Evolutionary conservation across 2,888 invertebrate genomes (phyloP).

Genomic region (Drosophila subsilvestris): DNA sequence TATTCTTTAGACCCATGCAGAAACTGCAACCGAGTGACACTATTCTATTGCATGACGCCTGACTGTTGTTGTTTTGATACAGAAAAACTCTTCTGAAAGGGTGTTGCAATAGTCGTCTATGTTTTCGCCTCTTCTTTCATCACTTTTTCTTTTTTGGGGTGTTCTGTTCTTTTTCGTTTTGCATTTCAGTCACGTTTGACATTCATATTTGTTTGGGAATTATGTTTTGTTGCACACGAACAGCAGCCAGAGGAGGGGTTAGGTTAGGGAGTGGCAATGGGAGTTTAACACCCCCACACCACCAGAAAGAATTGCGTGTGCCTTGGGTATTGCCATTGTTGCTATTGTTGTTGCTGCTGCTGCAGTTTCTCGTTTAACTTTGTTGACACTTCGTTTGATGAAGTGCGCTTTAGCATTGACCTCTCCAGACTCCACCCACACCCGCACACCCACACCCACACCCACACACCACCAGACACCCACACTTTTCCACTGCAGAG

Average conservation of each 20-base stretch:
- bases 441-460: background rate
- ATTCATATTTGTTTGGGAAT: conserved; percentile 71
- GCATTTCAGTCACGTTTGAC: conserved; percentile 80
- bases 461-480: background rate
- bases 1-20: too few species aligned
- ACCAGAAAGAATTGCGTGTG: conserved; percentile 55
- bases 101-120: background rate
- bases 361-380: conserved; percentile 73
- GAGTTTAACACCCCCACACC: background rate
- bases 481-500: background rate
- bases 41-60: background rate
- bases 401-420: conserved; percentile 53
- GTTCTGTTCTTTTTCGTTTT: conserved; percentile 29
- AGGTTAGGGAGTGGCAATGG: background rate
- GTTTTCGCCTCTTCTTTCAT: background rate
- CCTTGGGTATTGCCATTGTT: conserved; percentile 59
- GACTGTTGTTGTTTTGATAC: background rate
- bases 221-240: conserved; percentile 44
- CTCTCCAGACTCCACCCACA: conserved; percentile 11
- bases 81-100: background rate
- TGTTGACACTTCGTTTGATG: conserved; percentile 72
- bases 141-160: conserved; percentile 3
- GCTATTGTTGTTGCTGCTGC: conserved; percentile 51
- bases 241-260: conserved; percentile 2
- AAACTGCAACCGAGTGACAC: background rate